Percentiles rank a stretch among this genome's conserved stretches.
Evolutionary conservation across 2,113 vertebrate species (phyloP).

Genomic region (Bagarius yarrelli): DNA sequence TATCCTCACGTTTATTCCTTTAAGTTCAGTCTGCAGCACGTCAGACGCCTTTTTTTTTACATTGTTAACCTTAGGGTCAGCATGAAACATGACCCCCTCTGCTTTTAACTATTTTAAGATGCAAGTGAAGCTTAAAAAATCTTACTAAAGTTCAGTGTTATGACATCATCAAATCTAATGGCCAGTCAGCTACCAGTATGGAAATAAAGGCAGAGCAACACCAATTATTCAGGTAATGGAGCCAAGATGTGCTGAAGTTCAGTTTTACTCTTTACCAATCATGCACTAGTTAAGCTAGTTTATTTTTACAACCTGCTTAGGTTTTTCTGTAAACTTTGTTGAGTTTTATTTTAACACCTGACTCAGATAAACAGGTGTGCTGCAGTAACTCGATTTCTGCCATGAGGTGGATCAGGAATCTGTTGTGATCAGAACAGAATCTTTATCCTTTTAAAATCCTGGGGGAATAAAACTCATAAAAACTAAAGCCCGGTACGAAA

Average conservation of each 20-base stretch:
- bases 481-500: not conserved
- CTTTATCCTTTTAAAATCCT: not conserved
- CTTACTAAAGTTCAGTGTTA: not conserved
- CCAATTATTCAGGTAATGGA: no score
- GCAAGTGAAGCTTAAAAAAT: not conserved
- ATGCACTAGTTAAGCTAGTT: no score
- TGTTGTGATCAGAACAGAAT: not conserved
- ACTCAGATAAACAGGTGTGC: not conserved
- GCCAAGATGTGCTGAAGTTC: not conserved
- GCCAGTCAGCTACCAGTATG: not conserved
- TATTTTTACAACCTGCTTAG: not conserved
- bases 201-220: not conserved
- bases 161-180: not conserved
- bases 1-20: not conserved
- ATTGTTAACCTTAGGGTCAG: not conserved
- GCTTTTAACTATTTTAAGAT: slow-evolving; percentile 8
- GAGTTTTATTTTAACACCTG: not conserved
- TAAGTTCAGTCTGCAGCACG: slow-evolving; percentile 3
- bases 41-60: not conserved
- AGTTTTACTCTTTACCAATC: not conserved
- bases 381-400: not conserved
- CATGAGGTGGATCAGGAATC: not conserved
- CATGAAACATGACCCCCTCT: not conserved
- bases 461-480: not conserved
- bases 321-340: not conserved